Base-by-base conservation (phyloP, 2,888 invertebrate species). In the Protodeltote pygarga region DNA sequence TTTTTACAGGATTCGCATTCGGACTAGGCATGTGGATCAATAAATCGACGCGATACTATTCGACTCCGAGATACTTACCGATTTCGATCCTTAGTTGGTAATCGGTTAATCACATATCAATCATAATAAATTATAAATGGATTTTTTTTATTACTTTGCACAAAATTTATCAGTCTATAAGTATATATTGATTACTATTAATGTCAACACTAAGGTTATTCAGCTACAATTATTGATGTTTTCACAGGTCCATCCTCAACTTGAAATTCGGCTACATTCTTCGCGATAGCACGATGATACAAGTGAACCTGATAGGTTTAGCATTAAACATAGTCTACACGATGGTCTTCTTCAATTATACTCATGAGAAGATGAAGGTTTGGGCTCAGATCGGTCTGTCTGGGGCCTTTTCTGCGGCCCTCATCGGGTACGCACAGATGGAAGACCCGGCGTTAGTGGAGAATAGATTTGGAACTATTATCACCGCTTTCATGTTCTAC, bases 271-370 rank as follows among this genome's bases (percentile, higher is more conserved):
- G 96, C 10, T 85, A 93, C 59, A 92, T 97, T 28, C 89, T 97
- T 50, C 89, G 94, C 31, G 97, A 98, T 76, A 85, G 92, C 60
- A 94, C 94, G 0, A 96, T 97, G 95, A 94, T 96, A 32, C 93
- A 93, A 73, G 96, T 97, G 11, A 98, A 97, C 83, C 75, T 95
- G 34, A 93, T 95, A 71, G 97, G 97, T 53, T 87, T 96, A 49
- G 83, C 93, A 0, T 86, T 96, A 35, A 97, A 96, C 79, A 75
- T 94, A 1, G 50, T 93, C 2, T 98, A 97, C 78, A 81, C 94
- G 48, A 57, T 92, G 52, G 85, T 95, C 40, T 98, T 94, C 85
- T 95, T 94, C 77, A 75, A 92, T 38, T 97, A 95, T 73, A 87
- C 95, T 0, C 84, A 92, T 4, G 83, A 92, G 40, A 94, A 93